These are phyloP conservation scores for Prosapia bicincta DNA, from an alignment of 2,888 invertebrate genomes.

Conservation along the genomic window DNA sequence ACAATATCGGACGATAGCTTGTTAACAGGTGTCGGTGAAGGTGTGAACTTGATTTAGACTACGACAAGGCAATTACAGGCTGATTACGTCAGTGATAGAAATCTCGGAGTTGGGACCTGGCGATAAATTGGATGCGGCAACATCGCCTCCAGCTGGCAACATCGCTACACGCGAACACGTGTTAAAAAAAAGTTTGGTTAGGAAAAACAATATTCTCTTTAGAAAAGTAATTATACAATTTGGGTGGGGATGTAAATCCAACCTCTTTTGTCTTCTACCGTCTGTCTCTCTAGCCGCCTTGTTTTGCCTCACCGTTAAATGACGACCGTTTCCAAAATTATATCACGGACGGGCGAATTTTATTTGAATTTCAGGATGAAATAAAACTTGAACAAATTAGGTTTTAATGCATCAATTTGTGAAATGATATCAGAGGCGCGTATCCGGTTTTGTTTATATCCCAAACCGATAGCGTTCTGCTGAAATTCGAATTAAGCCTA, in stretches of 20 bases:
- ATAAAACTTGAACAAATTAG: too few species aligned
- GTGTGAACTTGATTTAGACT: slow-evolving; percentile 2
- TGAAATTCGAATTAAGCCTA: too few species aligned
- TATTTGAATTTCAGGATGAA: too few species aligned
- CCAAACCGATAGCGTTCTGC: too few species aligned
- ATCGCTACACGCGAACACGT: neutral
- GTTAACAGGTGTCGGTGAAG: neutral
- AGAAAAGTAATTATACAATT: slow-evolving; percentile 2
- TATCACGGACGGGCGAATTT: too few species aligned
- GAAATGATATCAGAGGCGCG: too few species aligned
- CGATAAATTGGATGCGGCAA: neutral
- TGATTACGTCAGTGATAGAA: neutral
- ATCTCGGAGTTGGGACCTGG: neutral
- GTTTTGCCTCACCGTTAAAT: too few species aligned
- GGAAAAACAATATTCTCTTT: neutral
- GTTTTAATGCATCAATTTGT: too few species aligned
- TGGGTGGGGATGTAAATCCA: neutral
- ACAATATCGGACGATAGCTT: neutral
- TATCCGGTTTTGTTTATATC: too few species aligned
- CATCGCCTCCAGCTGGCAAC: neutral
- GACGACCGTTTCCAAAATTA: too few species aligned
- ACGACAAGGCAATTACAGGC: neutral
- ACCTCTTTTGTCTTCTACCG: neutral
- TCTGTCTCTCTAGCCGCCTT: too few species aligned
- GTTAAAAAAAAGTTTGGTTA: neutral